Percentiles rank a stretch among this genome's conserved stretches.
Evolutionary conservation across 2,797 vertebrate genomes (phyloP).

Genomic region (Tachyglossus aculeatus): DNA sequence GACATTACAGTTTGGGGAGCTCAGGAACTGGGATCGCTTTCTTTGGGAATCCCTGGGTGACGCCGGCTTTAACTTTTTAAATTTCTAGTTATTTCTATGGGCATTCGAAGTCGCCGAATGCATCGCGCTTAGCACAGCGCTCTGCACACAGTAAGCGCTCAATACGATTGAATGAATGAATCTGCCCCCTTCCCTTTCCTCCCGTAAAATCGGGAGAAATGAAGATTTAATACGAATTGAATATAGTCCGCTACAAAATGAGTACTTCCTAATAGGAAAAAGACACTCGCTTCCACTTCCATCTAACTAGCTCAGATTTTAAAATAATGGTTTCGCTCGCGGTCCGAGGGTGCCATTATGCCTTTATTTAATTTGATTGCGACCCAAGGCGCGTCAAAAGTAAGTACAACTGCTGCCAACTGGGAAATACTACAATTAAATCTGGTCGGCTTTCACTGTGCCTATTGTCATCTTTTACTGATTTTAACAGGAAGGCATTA

Average conservation of each 20-base stretch:
- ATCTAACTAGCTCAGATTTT: constrained; percentile 68
- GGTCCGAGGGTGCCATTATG: constrained; percentile 67
- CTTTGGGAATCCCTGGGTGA: constrained; percentile 45
- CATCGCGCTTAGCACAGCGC: too few species aligned
- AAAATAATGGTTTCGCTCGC: constrained; percentile 68
- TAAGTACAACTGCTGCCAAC: constrained; percentile 74
- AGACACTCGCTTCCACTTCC: constrained; percentile 69
- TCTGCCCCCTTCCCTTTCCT: constrained; percentile 11
- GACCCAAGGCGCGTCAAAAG: constrained; percentile 78
- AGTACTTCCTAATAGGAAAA: constrained; percentile 67
- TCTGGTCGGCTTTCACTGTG: constrained; percentile 75
- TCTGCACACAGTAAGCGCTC: too few species aligned
- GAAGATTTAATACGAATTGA: constrained; percentile 60
- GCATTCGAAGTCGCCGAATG: constrained; percentile 28
- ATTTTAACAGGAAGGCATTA: constrained; percentile 92
- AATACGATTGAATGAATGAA: too few species aligned
- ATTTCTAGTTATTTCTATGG: constrained; percentile 34
- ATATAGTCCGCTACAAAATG: constrained; percentile 63
- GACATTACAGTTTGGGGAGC: constrained; percentile 42
- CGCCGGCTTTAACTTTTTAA: not conserved
- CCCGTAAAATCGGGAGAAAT: constrained; percentile 57
- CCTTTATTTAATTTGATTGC: constrained; percentile 78
- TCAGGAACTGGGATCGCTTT: not conserved
- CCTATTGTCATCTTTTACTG: constrained; percentile 80
- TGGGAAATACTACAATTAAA: constrained; percentile 83